A percentile compares a stretch with the other conserved stretches of the same genome.
phyloP scores from a whole-genome alignment of 2,113 vertebrate species.

The Leptobrachium ailaonicum region DNA sequence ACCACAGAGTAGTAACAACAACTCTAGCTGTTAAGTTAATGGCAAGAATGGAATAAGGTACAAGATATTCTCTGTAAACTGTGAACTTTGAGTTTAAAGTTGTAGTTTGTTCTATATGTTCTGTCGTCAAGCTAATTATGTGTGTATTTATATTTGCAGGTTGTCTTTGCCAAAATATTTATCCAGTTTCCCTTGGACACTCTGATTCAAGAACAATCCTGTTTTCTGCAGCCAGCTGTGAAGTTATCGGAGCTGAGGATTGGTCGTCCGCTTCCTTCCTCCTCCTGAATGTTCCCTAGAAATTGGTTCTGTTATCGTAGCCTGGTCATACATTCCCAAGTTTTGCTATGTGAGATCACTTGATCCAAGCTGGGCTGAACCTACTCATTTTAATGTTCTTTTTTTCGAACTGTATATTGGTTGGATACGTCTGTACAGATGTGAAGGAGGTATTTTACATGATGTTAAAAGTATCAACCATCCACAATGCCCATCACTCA shows the following conservation, averaged over 20 bases:
- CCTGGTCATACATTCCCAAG: slow-evolving; percentile 42
- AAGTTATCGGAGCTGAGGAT: neutral
- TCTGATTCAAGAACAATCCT: neutral
- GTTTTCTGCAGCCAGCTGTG: neutral
- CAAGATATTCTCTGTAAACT: too few relatives aligned
- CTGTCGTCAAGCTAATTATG: neutral
- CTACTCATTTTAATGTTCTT: neutral
- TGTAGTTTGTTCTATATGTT: too few relatives aligned
- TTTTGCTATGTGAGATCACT: neutral
- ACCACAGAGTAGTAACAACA: too few relatives aligned
- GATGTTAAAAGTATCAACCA: slow-evolving; percentile 64
- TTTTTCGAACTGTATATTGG: neutral
- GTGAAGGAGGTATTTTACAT: slow-evolving; percentile 48
- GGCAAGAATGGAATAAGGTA: too few relatives aligned
- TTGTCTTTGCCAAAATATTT: neutral
- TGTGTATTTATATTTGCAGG: neutral
- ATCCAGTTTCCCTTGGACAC: neutral
- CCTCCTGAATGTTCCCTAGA: neutral
- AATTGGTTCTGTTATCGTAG: neutral
- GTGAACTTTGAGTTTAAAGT: too few relatives aligned
- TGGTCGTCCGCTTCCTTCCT: neutral
- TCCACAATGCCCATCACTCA: slow-evolving; percentile 91
- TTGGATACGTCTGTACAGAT: neutral
- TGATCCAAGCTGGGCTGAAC: fast-evolving
- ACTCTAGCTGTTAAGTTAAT: too few relatives aligned